Evolutionary conservation across 2,797 vertebrate genomes (phyloP).

Genomic region (Danio choprae): DNA sequence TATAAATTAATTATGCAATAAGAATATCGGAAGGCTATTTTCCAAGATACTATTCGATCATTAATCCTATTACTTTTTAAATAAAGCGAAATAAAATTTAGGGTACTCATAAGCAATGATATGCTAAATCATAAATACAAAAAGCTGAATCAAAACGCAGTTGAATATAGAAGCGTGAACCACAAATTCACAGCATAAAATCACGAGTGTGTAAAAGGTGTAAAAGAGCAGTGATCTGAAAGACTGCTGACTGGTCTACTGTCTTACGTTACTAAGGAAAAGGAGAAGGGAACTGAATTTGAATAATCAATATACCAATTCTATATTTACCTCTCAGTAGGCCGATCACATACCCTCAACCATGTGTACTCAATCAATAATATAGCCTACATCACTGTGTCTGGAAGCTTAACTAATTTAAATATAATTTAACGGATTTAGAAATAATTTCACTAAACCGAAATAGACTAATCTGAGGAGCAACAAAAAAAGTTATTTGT

Average conservation of each 20-base stretch:
- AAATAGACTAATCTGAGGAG: not conserved
- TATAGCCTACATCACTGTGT: constrained; percentile 38
- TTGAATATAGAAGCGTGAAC: not conserved
- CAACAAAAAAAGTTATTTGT: not conserved
- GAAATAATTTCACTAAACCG: constrained; percentile 29
- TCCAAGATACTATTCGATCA: not conserved
- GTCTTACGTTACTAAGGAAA: constrained; percentile 43
- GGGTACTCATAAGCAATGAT: not conserved
- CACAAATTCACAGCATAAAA: not conserved
- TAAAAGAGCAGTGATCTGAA: constrained; percentile 8
- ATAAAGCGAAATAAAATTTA: too few species aligned
- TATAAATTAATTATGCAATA: too few species aligned
- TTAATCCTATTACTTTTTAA: not conserved
- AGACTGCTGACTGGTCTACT: constrained; percentile 35
- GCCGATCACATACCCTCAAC: constrained; percentile 70
- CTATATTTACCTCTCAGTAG: constrained; percentile 69
- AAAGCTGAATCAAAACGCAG: not conserved
- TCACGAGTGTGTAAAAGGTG: not conserved
- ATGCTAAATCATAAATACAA: not conserved
- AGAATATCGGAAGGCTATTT: not conserved
- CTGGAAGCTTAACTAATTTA: constrained; percentile 38
- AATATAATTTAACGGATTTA: constrained; percentile 39
- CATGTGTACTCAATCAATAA: constrained; percentile 70
- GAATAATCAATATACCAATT: constrained; percentile 66
- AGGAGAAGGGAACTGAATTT: constrained; percentile 51